Base-by-base conservation (phyloP, 2,888 invertebrate genomes). In the Poecilobothrus nobilitatus region DNA sequence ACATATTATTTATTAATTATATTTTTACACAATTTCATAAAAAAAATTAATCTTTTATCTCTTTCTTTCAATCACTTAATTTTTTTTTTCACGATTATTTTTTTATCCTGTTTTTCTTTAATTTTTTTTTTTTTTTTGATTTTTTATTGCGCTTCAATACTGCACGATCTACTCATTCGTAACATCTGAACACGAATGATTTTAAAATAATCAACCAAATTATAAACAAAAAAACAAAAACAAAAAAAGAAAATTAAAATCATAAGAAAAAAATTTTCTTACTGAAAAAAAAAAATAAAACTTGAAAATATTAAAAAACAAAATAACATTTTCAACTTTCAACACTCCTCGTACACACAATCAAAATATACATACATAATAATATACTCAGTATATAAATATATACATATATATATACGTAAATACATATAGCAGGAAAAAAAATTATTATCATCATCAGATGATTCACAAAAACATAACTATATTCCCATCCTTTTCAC, bases 131-230 rank as follows among this genome's bases (percentile, higher is more conserved):
- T 53, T 53, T 53, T 18, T 53, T 18, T 53, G 1, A 53, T 10
- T 37, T 37, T 37, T 37, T 37, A 37, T 2, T 53, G 53, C 53
- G 53, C 18, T 53, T 6, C 15, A 15, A 2, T 18, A 53, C 53
- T 2, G 18, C 53, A 53, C 53, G 53, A 53, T 53, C 53, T 53
- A 53, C 53, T 53, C 53, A 53, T 18, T 53, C 53, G 53, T 18
- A 53, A 18, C 53, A 53, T 53, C 53, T 53, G 53, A 53, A 53
- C 18, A 53, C 53, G 53, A 53, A 53, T 53, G 53, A 53, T 53
- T 53, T 53, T 6, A 53, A 53, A 53, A 37, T 37, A 37, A 37
- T 10, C 8, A 37, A 37, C 37, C 8, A 37, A 37, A 37, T 10
- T 37, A 37, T 10, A 37, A 37, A 37, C 37, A 37, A 37, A 37